phyloP scores from a whole-genome alignment of 1,140 invertebrate species.

The Epicauta chinensis region DNA sequence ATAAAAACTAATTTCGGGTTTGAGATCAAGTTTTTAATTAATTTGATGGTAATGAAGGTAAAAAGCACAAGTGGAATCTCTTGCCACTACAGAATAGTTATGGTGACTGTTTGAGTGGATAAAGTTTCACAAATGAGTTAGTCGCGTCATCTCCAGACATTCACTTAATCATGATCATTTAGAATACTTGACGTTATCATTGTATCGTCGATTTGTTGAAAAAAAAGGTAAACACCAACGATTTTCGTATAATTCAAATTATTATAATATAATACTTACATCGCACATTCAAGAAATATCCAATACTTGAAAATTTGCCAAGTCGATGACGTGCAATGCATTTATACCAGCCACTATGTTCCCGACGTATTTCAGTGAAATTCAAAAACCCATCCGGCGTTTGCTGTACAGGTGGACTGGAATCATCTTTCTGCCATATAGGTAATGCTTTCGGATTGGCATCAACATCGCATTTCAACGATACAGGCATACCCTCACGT shows the following conservation, averaged over 20 bases:
- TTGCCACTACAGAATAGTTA: conserved; percentile 10
- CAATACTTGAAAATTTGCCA: conserved; percentile 79
- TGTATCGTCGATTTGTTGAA: too few relatives aligned
- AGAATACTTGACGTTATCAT: too few relatives aligned
- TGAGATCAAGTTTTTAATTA: too few relatives aligned
- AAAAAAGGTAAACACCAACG: too few relatives aligned
- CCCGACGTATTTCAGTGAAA: conserved; percentile 66
- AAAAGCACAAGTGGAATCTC: conserved; percentile 1
- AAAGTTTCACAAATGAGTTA: conserved; percentile 17
- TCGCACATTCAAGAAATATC: conserved; percentile 81
- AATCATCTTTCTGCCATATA: conserved; percentile 69
- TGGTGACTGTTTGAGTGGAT: conserved; percentile 13
- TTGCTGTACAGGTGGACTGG: conserved; percentile 57
- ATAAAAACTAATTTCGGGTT: too few relatives aligned
- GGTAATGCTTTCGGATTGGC: conserved; percentile 83
- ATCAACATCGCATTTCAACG: conserved; percentile 83
- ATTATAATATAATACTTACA: conserved; percentile 55
- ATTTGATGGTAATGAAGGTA: too few relatives aligned
- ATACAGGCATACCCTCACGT: conserved; percentile 75
- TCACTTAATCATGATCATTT: too few relatives aligned
- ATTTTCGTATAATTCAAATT: too few relatives aligned
- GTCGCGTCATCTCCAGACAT: conserved; percentile 6
- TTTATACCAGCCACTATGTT: conserved; percentile 84
- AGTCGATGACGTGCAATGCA: conserved; percentile 76
- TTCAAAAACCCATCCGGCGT: conserved; percentile 72